Base-by-base conservation (phyloP, 1,140 invertebrate genomes). In the Nasonia giraulti region DNA sequence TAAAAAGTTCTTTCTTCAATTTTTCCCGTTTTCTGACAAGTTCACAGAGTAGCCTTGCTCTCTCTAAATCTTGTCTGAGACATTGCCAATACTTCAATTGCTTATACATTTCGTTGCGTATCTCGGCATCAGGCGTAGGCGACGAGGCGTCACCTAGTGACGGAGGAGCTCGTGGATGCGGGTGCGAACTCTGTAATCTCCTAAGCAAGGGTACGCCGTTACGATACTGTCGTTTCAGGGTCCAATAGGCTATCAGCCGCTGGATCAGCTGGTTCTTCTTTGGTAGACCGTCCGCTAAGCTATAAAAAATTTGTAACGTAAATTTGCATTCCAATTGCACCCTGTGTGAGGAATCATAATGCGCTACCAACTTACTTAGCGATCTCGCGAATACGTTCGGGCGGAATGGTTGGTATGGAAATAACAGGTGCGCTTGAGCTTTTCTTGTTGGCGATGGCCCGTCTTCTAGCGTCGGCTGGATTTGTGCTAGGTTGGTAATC, bases 71-170 rank as follows among this genome's bases (percentile, higher is more conserved):
- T 90, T 99, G 98, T 8, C 98, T 94, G 87, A 99, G 93, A 89
- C 97, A 96, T 90, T 99, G 97, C 97, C 98, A 99, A 90, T 98
- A 98, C 90, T 98, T 98, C 0, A 99, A 93, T 89, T 99, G 97
- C 69, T 96, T 95, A 88, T 97, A 96, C 20, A 98, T 90, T 91
- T 97, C 96, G 27, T 91, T 93, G 91, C 80, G 94, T 91, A 93
- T 80, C 86, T 93, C 90, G 87, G 93, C 92, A 84, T 94, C 94
- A 27, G 94, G 92, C 1, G 93, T 92, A 4, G 94, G 92, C 0
- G 90, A 91, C 20, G 90, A 90, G 20, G 89, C 90, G 1, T 91
- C 90, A 20, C 91, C 89, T 1, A 91, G 84, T 0, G 90, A 92
- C 3, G 94, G 91, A 75, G 93, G 91, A 0, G 94, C 93, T 20